Conservation (phyloP, 2,888 invertebrate species). For the Dicranocentrus wangi region DNA sequence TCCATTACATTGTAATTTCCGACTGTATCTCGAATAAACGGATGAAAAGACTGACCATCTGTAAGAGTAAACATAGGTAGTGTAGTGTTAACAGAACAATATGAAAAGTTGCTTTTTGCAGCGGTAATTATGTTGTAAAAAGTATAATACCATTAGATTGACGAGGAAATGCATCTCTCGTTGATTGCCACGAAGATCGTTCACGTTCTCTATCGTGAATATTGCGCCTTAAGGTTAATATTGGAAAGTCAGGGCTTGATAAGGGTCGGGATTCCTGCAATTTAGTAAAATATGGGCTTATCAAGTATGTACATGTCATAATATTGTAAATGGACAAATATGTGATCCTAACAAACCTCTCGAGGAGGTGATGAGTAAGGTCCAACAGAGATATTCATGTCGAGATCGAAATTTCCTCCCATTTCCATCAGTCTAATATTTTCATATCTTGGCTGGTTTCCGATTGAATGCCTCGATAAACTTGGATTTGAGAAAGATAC, state of each 20-base stretch:
- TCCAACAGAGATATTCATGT: slow-evolving; percentile 45
- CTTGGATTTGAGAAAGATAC: slow-evolving; percentile 4
- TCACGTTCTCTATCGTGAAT: not conserved
- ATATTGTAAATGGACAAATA: no score
- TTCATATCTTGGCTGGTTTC: not conserved
- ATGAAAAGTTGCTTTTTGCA: no score
- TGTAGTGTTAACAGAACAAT: no score
- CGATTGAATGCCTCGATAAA: not conserved
- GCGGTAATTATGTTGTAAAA: no score
- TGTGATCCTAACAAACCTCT: no score
- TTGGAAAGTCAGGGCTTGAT: slow-evolving; percentile 58
- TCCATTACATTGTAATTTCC: no score
- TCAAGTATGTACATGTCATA: no score
- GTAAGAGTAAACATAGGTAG: no score
- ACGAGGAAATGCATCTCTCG: not conserved
- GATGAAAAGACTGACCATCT: no score
- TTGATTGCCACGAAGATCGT: not conserved
- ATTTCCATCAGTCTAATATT: slow-evolving; percentile 3
- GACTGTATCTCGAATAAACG: no score
- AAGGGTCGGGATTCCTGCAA: slow-evolving; percentile 25
- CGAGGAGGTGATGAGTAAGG: slow-evolving; percentile 47
- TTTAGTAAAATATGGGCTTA: no score
- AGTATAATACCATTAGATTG: not conserved
- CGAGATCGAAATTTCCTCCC: slow-evolving; percentile 38
- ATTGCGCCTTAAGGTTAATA: slow-evolving; percentile 36